These are phyloP conservation scores for Xestia c-nigrum DNA, from an alignment of 2,888 invertebrate species.

Conservation along the genomic window DNA sequence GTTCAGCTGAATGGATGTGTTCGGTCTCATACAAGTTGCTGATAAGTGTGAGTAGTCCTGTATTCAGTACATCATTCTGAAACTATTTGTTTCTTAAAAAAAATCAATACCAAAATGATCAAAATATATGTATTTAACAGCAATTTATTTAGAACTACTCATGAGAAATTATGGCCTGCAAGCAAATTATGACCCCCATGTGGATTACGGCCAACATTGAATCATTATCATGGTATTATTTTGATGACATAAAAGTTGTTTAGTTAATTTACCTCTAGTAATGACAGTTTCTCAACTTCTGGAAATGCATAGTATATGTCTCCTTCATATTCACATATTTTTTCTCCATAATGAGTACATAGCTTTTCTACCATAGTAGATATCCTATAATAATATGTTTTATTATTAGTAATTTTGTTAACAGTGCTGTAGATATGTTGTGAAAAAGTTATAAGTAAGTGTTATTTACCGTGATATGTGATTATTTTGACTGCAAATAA, in stretches of 20 bases:
- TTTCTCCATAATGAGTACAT: constrained; percentile 94
- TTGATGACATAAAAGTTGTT: not conserved
- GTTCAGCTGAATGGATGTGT: too few relatives aligned
- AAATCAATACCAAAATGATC: too few relatives aligned
- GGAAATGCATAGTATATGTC: constrained; percentile 95
- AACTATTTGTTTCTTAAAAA: not conserved
- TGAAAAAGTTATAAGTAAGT: constrained; percentile 58
- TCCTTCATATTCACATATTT: constrained; percentile 93
- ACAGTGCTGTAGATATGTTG: not conserved
- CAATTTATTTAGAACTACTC: not conserved
- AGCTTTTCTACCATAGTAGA: constrained; percentile 97
- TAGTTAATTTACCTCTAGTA: constrained; percentile 77
- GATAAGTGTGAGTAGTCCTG: too few relatives aligned
- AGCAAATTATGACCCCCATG: too few relatives aligned
- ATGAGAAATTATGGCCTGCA: not conserved
- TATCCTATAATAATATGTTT: constrained; percentile 91
- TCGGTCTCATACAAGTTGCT: too few relatives aligned
- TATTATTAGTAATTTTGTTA: not conserved
- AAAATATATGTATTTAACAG: too few relatives aligned
- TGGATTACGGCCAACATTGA: too few relatives aligned
- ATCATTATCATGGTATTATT: not conserved
- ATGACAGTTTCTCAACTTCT: constrained; percentile 91
- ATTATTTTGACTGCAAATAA: constrained; percentile 99
- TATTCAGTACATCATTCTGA: not conserved
- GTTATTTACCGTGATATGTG: constrained; percentile 94